phyloP scores from a whole-genome alignment of 2,113 vertebrate species.

The Muntiacus reevesi region DNA sequence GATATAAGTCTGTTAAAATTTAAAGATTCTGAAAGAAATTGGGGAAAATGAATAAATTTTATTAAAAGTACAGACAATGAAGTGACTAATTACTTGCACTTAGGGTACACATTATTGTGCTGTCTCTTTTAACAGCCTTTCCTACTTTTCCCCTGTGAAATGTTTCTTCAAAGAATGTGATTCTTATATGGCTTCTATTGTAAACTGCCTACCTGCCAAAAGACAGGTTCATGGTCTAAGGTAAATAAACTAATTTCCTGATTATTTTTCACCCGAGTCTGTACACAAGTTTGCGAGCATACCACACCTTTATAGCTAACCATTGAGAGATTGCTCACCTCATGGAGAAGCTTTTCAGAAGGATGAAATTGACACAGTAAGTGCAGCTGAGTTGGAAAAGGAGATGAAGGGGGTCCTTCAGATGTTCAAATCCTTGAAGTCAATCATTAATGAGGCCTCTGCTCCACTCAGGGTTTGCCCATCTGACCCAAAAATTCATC shows the following conservation, averaged over 20 bases:
- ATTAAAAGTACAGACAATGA: not conserved
- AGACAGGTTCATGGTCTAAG: not conserved
- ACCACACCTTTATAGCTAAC: not conserved
- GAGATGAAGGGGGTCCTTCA: not conserved
- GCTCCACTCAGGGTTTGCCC: not conserved
- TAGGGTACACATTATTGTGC: not conserved
- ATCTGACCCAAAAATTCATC: not conserved
- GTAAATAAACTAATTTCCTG: not conserved
- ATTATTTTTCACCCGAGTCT: not conserved
- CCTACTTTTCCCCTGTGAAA: not conserved
- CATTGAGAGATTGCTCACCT: not conserved
- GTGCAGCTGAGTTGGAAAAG: not conserved
- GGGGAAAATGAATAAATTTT: not conserved
- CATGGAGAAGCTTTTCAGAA: not conserved
- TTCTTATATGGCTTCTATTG: not conserved
- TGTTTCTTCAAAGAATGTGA: not conserved
- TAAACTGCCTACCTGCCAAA: not conserved
- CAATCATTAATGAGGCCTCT: not conserved
- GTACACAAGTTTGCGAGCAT: not conserved
- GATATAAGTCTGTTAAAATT: not conserved
- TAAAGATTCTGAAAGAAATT: constrained; percentile 10
- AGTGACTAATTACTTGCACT: not conserved
- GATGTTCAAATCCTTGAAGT: not conserved
- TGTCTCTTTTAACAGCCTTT: not conserved
- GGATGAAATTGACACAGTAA: not conserved